Base-by-base conservation (phyloP, 2,797 vertebrate genomes). In the Crossoptilon crossoptilon region DNA sequence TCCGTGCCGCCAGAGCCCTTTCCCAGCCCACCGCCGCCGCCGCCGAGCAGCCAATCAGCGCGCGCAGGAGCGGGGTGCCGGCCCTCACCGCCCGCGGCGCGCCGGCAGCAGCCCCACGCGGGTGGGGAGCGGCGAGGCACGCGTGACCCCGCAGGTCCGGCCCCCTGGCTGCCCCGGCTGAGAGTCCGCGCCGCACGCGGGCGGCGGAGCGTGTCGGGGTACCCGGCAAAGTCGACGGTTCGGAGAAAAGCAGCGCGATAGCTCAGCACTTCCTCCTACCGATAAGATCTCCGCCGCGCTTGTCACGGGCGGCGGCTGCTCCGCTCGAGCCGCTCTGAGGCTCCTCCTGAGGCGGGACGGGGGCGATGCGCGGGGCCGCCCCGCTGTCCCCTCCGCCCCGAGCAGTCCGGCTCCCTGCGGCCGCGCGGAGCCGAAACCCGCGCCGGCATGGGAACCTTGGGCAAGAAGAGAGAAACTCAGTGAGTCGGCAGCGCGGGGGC, bases 231-330 rank as follows among this genome's bases (percentile, higher is more conserved):
- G 17, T 44, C 83, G 76, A 73, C 4, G 63, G 80, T 96, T 93
- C 95, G 51, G 73, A 72, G 93, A 94, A 93, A 67, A 75, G 77
- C 90, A 73, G 87, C 93, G 74, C 70, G 2, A 56, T 26, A 21
- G 73, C 91, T 27, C 62, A 11, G 85, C 22, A 88, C 94, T 96
- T 96, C 95, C 95, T 95, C 41, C 83, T 62, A 67, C 76, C 33
- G 95, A 95, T 96, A 96, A 95, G 33, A 96, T 95, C 95, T 92
- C 31, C 79, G 73, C 73, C 41, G 58, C 53, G 56, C 87, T 93
- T 53, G 90, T 94, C 91, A 92, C 89, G 60, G 87, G 63, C 56
- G 87, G 87, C 78, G 39, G 70, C 66, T 19, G 93, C 84, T 79
- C 87, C 88, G 21, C 79, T 92, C 71, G 89, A 86, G 4, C 62